Evolutionary conservation across 1,140 invertebrate genomes (phyloP).

Genomic region (Ceratina australensis): DNA sequence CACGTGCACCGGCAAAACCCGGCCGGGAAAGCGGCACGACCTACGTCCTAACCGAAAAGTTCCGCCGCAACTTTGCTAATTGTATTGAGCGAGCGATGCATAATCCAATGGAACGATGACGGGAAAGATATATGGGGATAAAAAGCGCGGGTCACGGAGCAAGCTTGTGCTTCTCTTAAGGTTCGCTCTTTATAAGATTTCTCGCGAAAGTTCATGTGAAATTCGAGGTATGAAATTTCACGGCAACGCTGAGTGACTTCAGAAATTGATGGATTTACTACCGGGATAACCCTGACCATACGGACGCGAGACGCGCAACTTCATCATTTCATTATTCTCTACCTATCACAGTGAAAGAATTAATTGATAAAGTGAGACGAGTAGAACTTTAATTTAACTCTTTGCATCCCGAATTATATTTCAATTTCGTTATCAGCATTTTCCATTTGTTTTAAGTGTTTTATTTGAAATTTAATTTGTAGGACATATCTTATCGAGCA

Average conservation of each 20-base stretch:
- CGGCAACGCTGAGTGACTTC: neutral
- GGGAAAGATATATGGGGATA: constrained; percentile 49
- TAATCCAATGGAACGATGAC: constrained; percentile 61
- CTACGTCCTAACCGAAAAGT: constrained; percentile 42
- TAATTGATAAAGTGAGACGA: too few relatives aligned
- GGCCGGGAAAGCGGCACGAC: constrained; percentile 27
- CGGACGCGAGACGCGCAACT: too few relatives aligned
- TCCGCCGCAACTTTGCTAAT: constrained; percentile 53
- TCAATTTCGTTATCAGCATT: too few relatives aligned
- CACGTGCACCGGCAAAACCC: constrained; percentile 58
- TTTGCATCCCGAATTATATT: too few relatives aligned
- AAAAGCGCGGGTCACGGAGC: constrained; percentile 12
- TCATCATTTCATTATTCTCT: neutral
- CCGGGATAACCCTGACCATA: too few relatives aligned
- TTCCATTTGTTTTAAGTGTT: too few relatives aligned
- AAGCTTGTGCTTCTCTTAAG: constrained; percentile 1
- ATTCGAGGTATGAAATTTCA: neutral
- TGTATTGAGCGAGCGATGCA: constrained; percentile 58
- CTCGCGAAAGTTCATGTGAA: neutral
- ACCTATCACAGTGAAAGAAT: too few relatives aligned
- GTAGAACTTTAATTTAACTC: too few relatives aligned
- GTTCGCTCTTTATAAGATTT: neutral
- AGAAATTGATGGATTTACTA: neutral
- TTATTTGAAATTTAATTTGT: too few relatives aligned
- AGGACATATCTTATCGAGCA: too few relatives aligned